phyloP scores from a whole-genome alignment of 2,113 vertebrate species.

The zebrafish (Danio rerio) region DNA sequence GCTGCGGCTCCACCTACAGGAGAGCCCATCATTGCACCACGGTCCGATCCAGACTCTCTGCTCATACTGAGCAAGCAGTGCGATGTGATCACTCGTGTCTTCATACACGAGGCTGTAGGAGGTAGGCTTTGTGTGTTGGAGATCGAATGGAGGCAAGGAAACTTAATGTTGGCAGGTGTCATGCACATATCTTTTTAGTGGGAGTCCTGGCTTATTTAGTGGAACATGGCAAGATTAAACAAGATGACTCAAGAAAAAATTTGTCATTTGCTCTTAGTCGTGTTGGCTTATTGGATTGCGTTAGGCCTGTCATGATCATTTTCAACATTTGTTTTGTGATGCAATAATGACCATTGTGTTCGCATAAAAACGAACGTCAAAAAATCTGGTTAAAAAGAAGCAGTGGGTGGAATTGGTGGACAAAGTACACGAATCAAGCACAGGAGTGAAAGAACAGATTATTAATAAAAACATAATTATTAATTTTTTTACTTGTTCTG shows the following conservation, averaged over 20 bases:
- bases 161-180: slow-evolving; percentile 15
- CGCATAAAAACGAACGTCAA: no score
- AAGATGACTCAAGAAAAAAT: not conserved
- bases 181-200: slow-evolving; percentile 4
- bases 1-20: slow-evolving; percentile 60
- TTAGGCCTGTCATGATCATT: no score
- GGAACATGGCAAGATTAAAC: not conserved
- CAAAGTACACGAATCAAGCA: no score
- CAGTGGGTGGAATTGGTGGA: no score
- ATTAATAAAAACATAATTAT: no score
- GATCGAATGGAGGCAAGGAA: not conserved
- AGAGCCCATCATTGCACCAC: slow-evolving; percentile 69
- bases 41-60: slow-evolving; percentile 57
- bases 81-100: slow-evolving; percentile 76
- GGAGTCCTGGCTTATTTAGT: not conserved
- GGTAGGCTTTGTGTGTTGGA: slow-evolving; percentile 74
- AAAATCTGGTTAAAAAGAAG: no score
- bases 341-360: no score
- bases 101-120: slow-evolving; percentile 84
- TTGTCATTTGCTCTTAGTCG: no score
- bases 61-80: slow-evolving; percentile 74
- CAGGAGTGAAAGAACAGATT: no score
- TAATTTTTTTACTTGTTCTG: no score
- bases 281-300: no score
- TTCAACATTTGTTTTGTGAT: no score